Conservation (phyloP, 2,888 invertebrate species). For the Caenorhabditis wallacei region DNA sequence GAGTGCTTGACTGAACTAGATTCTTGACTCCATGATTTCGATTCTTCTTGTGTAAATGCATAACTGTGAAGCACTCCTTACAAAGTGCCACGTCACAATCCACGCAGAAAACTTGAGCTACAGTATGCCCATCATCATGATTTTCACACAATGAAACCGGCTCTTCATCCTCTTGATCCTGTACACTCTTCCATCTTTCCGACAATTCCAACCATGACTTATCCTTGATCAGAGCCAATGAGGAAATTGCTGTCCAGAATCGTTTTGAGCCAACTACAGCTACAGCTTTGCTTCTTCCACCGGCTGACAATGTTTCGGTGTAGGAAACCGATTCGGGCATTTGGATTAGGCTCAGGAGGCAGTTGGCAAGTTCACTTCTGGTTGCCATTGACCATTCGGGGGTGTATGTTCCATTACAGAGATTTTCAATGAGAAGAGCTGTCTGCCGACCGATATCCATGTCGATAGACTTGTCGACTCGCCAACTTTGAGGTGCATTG, state of each 20-base stretch:
- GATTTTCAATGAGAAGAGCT: slow-evolving; percentile 63
- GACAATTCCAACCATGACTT: slow-evolving; percentile 77
- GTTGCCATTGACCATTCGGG: slow-evolving; percentile 75
- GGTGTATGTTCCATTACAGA: slow-evolving; percentile 70
- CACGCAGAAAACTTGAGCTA: slow-evolving; percentile 89
- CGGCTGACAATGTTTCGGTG: slow-evolving; percentile 50
- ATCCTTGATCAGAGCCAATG: slow-evolving; percentile 91
- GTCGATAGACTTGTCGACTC: slow-evolving; percentile 73
- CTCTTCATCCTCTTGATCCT: slow-evolving; percentile 74
- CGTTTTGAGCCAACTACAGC: slow-evolving; percentile 62
- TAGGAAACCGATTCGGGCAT: slow-evolving; percentile 62
- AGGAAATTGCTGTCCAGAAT: slow-evolving; percentile 93
- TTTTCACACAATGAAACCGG: slow-evolving; percentile 89
- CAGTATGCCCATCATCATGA: slow-evolving; percentile 89
- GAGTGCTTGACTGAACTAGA: slow-evolving; percentile 49
- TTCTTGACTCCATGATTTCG: slow-evolving; percentile 84
- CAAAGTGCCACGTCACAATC: slow-evolving; percentile 89
- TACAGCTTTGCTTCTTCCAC: slow-evolving; percentile 46
- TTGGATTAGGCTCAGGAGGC: slow-evolving; percentile 64
- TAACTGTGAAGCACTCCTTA: slow-evolving; percentile 94
- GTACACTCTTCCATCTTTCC: slow-evolving; percentile 64
- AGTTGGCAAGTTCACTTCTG: slow-evolving; percentile 71
- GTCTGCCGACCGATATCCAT: slow-evolving; percentile 75
- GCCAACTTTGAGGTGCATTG: slow-evolving; percentile 78
- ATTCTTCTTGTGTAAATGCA: slow-evolving; percentile 93